These are phyloP conservation scores for Agraylea sexmaculata DNA, from an alignment of 1,140 invertebrate genomes.

Conservation along the genomic window DNA sequence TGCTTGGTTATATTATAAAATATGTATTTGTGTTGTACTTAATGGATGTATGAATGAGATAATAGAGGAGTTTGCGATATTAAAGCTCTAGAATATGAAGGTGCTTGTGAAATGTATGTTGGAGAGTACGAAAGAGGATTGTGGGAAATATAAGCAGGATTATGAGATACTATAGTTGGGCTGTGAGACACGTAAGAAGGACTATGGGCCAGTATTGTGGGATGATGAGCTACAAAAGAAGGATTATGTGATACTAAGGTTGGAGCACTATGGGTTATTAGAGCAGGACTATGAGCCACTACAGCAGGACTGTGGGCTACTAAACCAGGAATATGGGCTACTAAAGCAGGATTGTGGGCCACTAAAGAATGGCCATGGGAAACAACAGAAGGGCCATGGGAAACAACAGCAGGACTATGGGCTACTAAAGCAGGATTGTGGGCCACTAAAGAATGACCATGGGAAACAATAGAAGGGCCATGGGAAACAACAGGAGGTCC, in stretches of 20 bases:
- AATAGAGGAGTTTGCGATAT: too few species aligned
- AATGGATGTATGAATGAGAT: too few species aligned
- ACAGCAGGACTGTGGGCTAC: constrained; percentile 1
- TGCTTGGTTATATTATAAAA: too few species aligned
- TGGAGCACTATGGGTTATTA: not conserved
- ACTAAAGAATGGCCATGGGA: not conserved
- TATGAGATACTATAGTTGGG: not conserved
- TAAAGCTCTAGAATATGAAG: too few species aligned
- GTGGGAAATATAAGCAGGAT: too few species aligned
- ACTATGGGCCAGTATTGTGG: not conserved
- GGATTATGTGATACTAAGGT: not conserved
- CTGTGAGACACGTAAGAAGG: not conserved
- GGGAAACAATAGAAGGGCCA: not conserved
- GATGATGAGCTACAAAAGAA: not conserved
- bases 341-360: not conserved
- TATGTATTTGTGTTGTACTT: too few species aligned
- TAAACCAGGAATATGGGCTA: not conserved
- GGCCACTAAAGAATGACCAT: not conserved
- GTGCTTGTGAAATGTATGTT: too few species aligned
- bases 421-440: constrained; percentile 4
- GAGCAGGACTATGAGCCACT: constrained; percentile 2
- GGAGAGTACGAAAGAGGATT: too few species aligned
- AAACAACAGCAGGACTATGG: constrained; percentile 4
- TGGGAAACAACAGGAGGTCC: constrained; percentile 3
- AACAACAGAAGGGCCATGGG: constrained; percentile 6